phyloP scores from a whole-genome alignment of 2,113 vertebrate genomes.

The Gymnobelideus leadbeateri region DNA sequence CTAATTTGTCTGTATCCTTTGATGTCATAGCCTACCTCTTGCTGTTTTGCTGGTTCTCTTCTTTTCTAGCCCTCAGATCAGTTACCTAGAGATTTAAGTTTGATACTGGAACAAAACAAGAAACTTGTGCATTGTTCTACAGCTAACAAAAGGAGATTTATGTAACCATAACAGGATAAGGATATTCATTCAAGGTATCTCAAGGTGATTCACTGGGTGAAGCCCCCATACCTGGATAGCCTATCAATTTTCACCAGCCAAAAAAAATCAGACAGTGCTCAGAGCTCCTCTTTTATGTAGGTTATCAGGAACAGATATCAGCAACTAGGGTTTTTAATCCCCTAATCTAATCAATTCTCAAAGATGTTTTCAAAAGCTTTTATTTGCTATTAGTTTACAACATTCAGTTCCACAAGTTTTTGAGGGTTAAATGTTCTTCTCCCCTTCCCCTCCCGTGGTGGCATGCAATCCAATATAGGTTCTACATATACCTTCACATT shows the following conservation, averaged over 20 bases:
- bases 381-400: no score
- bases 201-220: neutral
- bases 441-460: no score
- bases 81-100: neutral
- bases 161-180: neutral
- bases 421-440: no score
- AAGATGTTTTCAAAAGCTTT: neutral
- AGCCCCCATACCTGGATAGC: neutral
- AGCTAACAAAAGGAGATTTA: neutral
- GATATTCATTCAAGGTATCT: neutral
- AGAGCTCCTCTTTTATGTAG: neutral
- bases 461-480: no score
- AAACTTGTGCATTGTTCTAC: neutral
- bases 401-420: no score
- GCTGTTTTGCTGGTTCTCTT: neutral
- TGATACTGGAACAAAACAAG: neutral
- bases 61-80: neutral
- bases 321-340: neutral
- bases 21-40: neutral
- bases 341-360: neutral
- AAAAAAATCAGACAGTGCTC: neutral
- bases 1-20: neutral
- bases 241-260: neutral
- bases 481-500: no score
- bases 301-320: neutral